Evolutionary conservation across 53 echinoderm and acorn worm species (phyloP).

Genomic region (Stichopus horrens): DNA sequence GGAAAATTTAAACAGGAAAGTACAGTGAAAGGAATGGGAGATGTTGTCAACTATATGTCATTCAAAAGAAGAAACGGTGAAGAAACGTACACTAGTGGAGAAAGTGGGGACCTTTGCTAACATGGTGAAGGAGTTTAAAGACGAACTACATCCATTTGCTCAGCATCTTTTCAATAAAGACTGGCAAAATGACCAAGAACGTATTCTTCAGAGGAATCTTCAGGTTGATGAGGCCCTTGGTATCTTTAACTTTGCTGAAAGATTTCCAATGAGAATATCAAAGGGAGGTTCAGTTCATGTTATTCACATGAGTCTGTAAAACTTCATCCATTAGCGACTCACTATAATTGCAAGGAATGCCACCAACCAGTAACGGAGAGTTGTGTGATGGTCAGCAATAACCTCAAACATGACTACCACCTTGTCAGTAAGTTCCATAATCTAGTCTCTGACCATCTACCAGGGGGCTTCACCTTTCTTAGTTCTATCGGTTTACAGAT

Average conservation of each 20-base stretch:
- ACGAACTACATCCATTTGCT: conserved; percentile 38
- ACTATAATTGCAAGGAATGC: conserved; percentile 56
- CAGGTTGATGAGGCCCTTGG: conserved; percentile 21
- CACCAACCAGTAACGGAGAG: conserved; percentile 32
- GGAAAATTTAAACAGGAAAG: too few species aligned
- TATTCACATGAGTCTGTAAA: conserved; percentile 63
- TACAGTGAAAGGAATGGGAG: too few species aligned
- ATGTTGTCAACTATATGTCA: too few species aligned
- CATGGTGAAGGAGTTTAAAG: background rate
- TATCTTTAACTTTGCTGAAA: conserved; percentile 62
- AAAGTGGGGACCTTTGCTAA: background rate
- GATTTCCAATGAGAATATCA: conserved; percentile 60
- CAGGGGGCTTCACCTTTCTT: conserved; percentile 6
- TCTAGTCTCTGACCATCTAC: conserved; percentile 43
- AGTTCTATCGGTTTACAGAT: conserved; percentile 54
- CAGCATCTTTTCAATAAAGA: conserved; percentile 58
- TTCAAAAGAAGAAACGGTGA: too few species aligned
- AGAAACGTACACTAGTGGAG: background rate
- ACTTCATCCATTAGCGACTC: conserved; percentile 58
- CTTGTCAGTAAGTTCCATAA: conserved; percentile 56
- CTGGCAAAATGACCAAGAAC: conserved; percentile 47
- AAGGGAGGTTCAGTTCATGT: conserved; percentile 60
- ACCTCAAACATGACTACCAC: conserved; percentile 60
- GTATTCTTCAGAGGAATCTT: conserved; percentile 13
- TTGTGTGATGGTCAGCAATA: conserved; percentile 47